These are phyloP conservation scores for Lemur catta DNA, from an alignment of 2,797 vertebrate species.

Conservation along the genomic window DNA sequence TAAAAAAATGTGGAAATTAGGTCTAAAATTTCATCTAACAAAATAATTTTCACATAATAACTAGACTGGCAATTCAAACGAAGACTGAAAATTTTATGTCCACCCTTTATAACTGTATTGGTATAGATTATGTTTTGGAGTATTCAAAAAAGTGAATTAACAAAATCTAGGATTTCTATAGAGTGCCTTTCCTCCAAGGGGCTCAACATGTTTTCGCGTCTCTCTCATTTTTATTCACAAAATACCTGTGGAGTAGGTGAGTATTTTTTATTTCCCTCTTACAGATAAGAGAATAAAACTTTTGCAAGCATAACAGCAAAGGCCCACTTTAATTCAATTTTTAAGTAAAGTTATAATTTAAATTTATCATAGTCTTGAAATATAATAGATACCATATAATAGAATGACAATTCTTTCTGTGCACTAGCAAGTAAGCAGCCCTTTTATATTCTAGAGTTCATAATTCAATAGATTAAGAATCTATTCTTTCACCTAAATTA, in stretches of 20 bases:
- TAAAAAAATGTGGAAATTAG: not conserved
- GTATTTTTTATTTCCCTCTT: not conserved
- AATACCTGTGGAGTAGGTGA: not conserved
- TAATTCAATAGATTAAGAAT: slow-evolving; percentile 27
- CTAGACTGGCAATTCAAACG: slow-evolving; percentile 24
- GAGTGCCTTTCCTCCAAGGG: not conserved
- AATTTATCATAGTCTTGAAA: slow-evolving; percentile 31
- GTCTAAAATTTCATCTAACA: slow-evolving; percentile 2
- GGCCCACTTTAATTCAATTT: not conserved
- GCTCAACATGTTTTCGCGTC: not conserved
- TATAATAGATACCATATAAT: not conserved
- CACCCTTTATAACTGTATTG: slow-evolving; percentile 1
- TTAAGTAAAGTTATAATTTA: not conserved
- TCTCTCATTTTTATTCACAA: not conserved
- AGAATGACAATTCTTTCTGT: not conserved
- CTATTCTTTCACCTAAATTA: not conserved
- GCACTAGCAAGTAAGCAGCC: not conserved
- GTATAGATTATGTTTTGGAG: not conserved
- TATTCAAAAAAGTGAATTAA: not conserved
- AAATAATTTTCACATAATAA: slow-evolving; percentile 32
- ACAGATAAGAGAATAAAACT: not conserved
- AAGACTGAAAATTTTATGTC: not conserved
- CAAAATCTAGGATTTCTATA: not conserved
- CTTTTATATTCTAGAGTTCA: not conserved
- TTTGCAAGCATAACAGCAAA: slow-evolving; percentile 12